Base-by-base conservation (phyloP, 2,113 vertebrate species). In the Calypte anna region DNA sequence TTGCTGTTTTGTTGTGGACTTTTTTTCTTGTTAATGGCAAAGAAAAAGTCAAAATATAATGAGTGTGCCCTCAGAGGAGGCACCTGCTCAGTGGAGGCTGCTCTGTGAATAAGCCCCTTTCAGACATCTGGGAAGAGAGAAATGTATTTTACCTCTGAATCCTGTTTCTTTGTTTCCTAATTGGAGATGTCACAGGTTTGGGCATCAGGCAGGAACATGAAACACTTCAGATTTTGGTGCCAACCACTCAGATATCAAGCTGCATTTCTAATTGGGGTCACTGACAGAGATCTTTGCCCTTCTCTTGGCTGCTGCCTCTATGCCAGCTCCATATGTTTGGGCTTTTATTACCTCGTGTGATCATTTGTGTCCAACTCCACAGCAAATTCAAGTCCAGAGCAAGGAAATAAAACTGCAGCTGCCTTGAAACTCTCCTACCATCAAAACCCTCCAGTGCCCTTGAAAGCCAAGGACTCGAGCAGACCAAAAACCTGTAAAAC, bases 201-300 rank as follows among this genome's bases (percentile, higher is more conserved):
- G 86, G 83, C 62, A 93, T 43, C 72, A 66, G 86, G 77, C 64
- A 93, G 73, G 70, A 43, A 64, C 55, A 92, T n/a, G 53, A 91
- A 94, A 90, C 33, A 23, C 33, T 61, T 62, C 17, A 30, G 61
- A 70, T 77, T 80, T 85, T 70, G 51, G 73, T 63, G 68, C 36
- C 25, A 67, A 51, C n/a, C 7, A 11, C 36, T 94, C 83, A 78
- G 72, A 75, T 78, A 64, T 70, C 78, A 92, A 88, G 77, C 33
- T 36, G 8, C 20, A 33, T 43, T 57, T 91, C 76, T 86, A 75
- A 81, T n/a, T 86, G 57, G 61, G 61, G 73, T 90, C 76, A 72
- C 31, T 10, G 76, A 63, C 40, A 86, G 31, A 83, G 72, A 70
- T 84, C 87, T 73, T 58, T 53, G 74, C 69, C 68, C 69, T 79